These are phyloP conservation scores for Scortum barcoo DNA, from an alignment of 2,113 vertebrate species.

Conservation along the genomic window DNA sequence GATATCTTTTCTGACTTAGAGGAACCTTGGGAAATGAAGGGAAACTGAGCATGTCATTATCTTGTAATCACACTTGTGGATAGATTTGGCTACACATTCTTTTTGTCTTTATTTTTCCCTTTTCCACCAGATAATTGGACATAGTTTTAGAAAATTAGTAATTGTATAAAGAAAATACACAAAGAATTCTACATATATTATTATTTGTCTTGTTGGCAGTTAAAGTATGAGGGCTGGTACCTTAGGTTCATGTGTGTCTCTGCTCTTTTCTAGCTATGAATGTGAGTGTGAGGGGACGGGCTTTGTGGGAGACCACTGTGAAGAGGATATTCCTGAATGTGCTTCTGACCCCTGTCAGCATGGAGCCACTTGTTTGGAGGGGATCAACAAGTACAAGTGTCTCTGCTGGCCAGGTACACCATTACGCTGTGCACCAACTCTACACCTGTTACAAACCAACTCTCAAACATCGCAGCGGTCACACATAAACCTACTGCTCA, in stretches of 20 bases:
- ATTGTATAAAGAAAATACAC: background rate
- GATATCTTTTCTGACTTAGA: background rate
- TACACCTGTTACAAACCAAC: background rate
- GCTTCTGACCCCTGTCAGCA: conserved; percentile 91
- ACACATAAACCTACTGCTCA: background rate
- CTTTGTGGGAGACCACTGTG: conserved; percentile 88
- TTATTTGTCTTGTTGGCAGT: background rate
- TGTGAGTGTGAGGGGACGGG: conserved; percentile 92
- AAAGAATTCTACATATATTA: background rate
- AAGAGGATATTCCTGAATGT: conserved; percentile 92
- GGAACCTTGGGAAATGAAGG: background rate
- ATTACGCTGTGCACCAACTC: background rate
- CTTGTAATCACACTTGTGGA: background rate
- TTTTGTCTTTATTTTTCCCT: background rate
- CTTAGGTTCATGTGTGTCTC: background rate
- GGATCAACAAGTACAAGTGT: conserved; percentile 88
- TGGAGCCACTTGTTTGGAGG: conserved; percentile 88
- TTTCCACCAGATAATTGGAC: background rate
- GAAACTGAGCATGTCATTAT: background rate
- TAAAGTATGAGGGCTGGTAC: background rate
- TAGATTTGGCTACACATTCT: background rate
- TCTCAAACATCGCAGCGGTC: background rate
- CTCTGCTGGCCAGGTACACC: conserved; percentile 92
- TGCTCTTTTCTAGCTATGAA: conserved; percentile 81
- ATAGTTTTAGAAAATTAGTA: background rate